Conservation (phyloP, 1,140 invertebrate species). For the Dinothrombium tinctorium region DNA sequence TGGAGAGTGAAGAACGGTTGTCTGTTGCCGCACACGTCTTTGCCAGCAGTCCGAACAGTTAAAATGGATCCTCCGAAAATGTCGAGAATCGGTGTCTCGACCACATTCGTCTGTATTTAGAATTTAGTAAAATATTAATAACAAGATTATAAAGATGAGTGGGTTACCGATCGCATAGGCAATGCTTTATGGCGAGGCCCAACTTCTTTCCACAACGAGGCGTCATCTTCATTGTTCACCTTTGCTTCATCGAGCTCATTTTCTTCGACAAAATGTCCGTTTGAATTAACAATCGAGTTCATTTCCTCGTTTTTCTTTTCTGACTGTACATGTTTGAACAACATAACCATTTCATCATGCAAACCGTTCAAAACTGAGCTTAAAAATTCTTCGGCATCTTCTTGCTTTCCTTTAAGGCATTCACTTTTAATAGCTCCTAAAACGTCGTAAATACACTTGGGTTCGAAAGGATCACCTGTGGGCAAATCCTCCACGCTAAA, state of each 20-base stretch:
- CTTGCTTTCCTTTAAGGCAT: slow-evolving; percentile 42
- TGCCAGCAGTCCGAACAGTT: slow-evolving; percentile 48
- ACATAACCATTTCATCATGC: slow-evolving; percentile 81
- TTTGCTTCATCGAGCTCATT: slow-evolving; percentile 27
- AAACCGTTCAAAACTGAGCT: slow-evolving; percentile 71
- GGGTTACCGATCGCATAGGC: slow-evolving; percentile 38
- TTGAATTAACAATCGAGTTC: slow-evolving; percentile 12
- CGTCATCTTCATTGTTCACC: slow-evolving; percentile 17
- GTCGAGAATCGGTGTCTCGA: slow-evolving; percentile 61
- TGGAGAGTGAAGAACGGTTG: slow-evolving; percentile 83
- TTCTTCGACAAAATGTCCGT: slow-evolving; percentile 17
- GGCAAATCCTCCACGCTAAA: slow-evolving; percentile 13
- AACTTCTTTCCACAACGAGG: slow-evolving; percentile 39
- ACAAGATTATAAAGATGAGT: slow-evolving; percentile 3
- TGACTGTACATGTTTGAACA: slow-evolving; percentile 9
- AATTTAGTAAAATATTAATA: slow-evolving; percentile 5
- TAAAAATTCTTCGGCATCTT: slow-evolving; percentile 86
- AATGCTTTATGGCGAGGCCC: slow-evolving; percentile 62
- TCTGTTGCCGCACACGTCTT: slow-evolving; percentile 41
- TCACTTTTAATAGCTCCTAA: slow-evolving; percentile 40
- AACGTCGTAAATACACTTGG: slow-evolving; percentile 52
- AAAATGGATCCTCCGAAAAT: slow-evolving; percentile 73
- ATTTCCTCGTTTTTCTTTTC: slow-evolving; percentile 22
- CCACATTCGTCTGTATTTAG: slow-evolving; percentile 36
- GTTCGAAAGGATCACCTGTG: slow-evolving; percentile 48